Conservation (phyloP, 2,888 invertebrate species). For the Brachylomia viminalis region DNA sequence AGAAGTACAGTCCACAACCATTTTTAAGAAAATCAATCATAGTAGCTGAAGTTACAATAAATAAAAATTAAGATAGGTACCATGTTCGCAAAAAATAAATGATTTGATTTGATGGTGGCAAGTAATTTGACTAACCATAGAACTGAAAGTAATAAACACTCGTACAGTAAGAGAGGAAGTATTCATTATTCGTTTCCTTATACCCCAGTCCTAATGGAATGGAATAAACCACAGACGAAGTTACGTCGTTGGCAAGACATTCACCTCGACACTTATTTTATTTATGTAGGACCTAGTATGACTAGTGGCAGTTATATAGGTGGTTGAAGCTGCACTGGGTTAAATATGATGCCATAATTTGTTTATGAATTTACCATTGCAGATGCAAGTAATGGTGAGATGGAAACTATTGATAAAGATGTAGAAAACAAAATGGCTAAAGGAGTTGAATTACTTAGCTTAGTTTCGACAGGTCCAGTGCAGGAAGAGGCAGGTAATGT, state of each 20-base stretch:
- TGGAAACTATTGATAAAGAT: background rate
- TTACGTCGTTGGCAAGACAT: conserved; percentile 27
- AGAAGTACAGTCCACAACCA: background rate
- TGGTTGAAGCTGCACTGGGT: background rate
- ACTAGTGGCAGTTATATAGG: background rate
- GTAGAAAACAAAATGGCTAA: too few relatives aligned
- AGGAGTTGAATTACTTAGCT: too few relatives aligned
- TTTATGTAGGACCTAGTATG: background rate
- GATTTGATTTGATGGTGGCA: too few relatives aligned
- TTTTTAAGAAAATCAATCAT: too few relatives aligned
- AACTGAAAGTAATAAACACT: background rate
- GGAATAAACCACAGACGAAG: conserved; percentile 6
- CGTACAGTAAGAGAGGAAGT: background rate
- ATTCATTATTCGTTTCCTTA: conserved; percentile 21
- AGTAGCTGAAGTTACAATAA: too few relatives aligned
- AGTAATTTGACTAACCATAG: background rate
- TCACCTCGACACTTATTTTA: conserved; percentile 15
- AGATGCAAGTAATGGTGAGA: background rate
- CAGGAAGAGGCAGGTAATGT: too few relatives aligned
- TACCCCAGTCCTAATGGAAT: background rate
- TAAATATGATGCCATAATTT: background rate
- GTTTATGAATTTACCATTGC: background rate
- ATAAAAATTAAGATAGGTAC: too few relatives aligned
- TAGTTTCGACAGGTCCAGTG: too few relatives aligned
- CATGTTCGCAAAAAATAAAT: too few relatives aligned